These are phyloP conservation scores for Schrankia costaestrigalis DNA, from an alignment of 2,888 invertebrate species.

Conservation along the genomic window DNA sequence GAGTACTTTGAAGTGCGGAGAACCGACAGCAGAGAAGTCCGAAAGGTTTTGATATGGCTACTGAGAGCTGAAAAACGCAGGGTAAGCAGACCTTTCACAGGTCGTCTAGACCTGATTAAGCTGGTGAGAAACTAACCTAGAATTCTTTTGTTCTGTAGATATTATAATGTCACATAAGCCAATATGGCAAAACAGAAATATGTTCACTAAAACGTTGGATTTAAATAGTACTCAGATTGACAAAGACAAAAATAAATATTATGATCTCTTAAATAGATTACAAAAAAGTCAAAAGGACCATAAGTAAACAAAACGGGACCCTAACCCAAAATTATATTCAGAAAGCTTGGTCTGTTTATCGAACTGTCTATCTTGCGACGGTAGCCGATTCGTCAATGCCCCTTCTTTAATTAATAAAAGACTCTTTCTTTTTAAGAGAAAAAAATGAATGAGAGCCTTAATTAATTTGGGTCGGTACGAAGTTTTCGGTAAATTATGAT, in stretches of 20 bases:
- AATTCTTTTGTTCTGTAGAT: no score
- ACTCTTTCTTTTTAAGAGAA: conserved; percentile 40
- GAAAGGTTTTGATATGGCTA: no score
- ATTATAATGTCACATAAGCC: no score
- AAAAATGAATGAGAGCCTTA: conserved; percentile 71
- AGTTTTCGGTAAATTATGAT: conserved; percentile 65
- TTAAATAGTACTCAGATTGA: no score
- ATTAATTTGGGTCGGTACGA: conserved; percentile 64
- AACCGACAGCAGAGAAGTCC: no score
- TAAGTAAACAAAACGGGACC: conserved; percentile 32
- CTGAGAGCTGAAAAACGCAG: no score
- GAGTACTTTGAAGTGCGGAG: no score
- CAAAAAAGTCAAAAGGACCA: conserved; percentile 9
- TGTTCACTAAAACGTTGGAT: no score
- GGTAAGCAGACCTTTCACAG: no score
- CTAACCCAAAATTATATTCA: conserved; percentile 34
- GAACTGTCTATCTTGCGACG: conserved; percentile 66
- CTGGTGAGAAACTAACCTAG: no score
- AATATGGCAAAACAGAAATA: no score
- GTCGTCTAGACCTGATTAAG: no score
- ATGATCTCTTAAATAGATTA: neutral
- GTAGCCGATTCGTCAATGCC: conserved; percentile 79
- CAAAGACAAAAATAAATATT: neutral
- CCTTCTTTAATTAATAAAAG: conserved; percentile 76
- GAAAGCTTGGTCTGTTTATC: conserved; percentile 51